Evolutionary conservation across 2,113 vertebrate genomes (phyloP).

Genomic region (Poecilia latipinna): DNA sequence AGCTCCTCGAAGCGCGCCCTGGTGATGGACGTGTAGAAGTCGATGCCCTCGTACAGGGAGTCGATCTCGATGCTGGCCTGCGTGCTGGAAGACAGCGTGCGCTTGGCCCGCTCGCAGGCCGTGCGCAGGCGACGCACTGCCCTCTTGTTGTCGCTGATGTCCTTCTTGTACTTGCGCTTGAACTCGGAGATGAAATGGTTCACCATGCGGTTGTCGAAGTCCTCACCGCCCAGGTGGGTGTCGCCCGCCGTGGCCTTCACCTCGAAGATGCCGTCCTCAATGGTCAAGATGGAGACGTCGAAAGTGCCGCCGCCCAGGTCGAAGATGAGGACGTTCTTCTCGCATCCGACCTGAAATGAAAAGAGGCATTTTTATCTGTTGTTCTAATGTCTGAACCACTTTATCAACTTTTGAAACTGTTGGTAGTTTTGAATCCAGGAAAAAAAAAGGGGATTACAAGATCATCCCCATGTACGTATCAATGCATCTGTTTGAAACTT

Average conservation of each 20-base stretch:
- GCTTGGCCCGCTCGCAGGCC: slow-evolving; percentile 79
- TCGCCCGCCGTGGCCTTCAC: slow-evolving; percentile 81
- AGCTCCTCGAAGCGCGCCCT: slow-evolving; percentile 94
- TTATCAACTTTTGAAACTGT: too few relatives aligned
- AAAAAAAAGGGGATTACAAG: too few relatives aligned
- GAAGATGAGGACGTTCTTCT: slow-evolving; percentile 91
- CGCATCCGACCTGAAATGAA: slow-evolving; percentile 70
- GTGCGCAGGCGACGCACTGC: slow-evolving; percentile 79
- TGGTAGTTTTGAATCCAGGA: too few relatives aligned
- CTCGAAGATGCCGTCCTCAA: slow-evolving; percentile 80
- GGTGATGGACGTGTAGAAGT: slow-evolving; percentile 96
- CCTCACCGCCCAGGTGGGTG: slow-evolving; percentile 81
- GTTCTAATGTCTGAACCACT: too few relatives aligned
- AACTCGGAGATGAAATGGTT: slow-evolving; percentile 80
- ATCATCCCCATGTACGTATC: too few relatives aligned
- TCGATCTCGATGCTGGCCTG: slow-evolving; percentile 85
- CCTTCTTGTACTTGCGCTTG: slow-evolving; percentile 82
- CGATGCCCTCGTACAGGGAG: slow-evolving; percentile 89
- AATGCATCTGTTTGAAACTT: too few relatives aligned
- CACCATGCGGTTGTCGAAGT: slow-evolving; percentile 83
- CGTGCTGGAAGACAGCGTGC: slow-evolving; percentile 81
- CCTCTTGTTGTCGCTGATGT: slow-evolving; percentile 81
- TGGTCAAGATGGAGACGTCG: slow-evolving; percentile 81
- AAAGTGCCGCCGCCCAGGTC: slow-evolving; percentile 93
- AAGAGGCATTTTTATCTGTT: background rate